phyloP scores from a whole-genome alignment of 2,888 invertebrate species.

The Pseudoips prasinana region DNA sequence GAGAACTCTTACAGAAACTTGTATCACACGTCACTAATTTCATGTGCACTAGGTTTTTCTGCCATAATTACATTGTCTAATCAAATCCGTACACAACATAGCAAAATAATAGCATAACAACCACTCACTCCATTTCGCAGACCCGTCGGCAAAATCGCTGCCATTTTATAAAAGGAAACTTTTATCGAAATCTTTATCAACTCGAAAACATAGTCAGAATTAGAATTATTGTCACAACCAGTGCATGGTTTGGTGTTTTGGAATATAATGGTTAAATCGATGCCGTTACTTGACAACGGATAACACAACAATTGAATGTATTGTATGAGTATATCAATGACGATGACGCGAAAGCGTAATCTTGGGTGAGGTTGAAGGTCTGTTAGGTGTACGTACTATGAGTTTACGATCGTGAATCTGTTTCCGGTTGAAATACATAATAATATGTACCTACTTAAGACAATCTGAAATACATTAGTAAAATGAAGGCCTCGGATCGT shows the following conservation, averaged over 20 bases:
- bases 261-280: conserved; percentile 54
- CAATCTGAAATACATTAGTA: too few species aligned
- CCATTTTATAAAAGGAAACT: conserved; percentile 50
- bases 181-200: conserved; percentile 5
- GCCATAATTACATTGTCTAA: too few species aligned
- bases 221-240: conserved; percentile 3
- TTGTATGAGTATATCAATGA: conserved; percentile 19
- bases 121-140: conserved; percentile 62
- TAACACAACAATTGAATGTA: conserved; percentile 39
- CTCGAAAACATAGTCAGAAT: background rate
- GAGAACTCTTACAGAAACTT: too few species aligned
- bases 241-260: conserved; percentile 16
- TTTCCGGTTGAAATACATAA: too few species aligned
- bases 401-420: too few species aligned
- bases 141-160: conserved; percentile 63
- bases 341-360: conserved; percentile 12
- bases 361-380: conserved; percentile 14
- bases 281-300: conserved; percentile 71
- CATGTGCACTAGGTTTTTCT: too few species aligned
- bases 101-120: background rate
- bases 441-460: too few species aligned
- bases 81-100: too few species aligned
- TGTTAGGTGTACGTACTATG: too few species aligned
- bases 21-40: too few species aligned
- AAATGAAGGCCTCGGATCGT: too few species aligned